Conservation (phyloP, 2,797 vertebrate genomes). For the Naso thynnoides region DNA sequence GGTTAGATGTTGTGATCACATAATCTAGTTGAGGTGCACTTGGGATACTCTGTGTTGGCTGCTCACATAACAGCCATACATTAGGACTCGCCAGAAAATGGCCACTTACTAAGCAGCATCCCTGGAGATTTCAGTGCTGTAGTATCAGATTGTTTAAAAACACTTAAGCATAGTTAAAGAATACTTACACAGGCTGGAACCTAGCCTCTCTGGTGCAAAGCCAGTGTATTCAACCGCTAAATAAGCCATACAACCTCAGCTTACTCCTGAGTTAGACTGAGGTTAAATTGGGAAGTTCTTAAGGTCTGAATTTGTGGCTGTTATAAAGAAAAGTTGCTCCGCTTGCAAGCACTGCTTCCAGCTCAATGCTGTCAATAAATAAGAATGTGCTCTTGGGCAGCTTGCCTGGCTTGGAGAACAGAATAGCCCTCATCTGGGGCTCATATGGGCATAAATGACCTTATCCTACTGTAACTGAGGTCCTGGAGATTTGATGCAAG, state of each 20-base stretch:
- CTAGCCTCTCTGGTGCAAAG: neutral
- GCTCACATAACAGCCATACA: slow-evolving; percentile 10
- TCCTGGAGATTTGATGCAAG: slow-evolving; percentile 19
- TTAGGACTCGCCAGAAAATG: neutral
- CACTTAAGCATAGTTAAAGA: neutral
- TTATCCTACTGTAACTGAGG: slow-evolving; percentile 38
- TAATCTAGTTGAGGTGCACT: slow-evolving; percentile 15
- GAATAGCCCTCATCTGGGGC: slow-evolving; percentile 32
- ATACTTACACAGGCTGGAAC: slow-evolving; percentile 1
- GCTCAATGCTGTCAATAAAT: slow-evolving; percentile 42
- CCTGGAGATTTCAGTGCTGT: slow-evolving; percentile 8
- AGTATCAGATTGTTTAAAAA: slow-evolving; percentile 11
- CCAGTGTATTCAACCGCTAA: slow-evolving; percentile 15
- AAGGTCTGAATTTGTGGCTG: slow-evolving; percentile 26
- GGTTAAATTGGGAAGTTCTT: neutral
- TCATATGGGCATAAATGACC: slow-evolving; percentile 29
- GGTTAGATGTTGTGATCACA: slow-evolving; percentile 26
- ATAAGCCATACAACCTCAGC: neutral
- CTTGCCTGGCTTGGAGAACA: slow-evolving; percentile 30
- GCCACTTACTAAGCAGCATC: slow-evolving; percentile 10
- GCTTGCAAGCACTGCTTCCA: slow-evolving; percentile 24
- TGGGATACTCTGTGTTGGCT: slow-evolving; percentile 8
- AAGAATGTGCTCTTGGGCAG: slow-evolving; percentile 52
- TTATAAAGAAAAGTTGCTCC: slow-evolving; percentile 26
- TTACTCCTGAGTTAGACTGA: slow-evolving; percentile 13